phyloP scores from a whole-genome alignment of 2,113 vertebrate genomes.

The Urocolius indicus region DNA sequence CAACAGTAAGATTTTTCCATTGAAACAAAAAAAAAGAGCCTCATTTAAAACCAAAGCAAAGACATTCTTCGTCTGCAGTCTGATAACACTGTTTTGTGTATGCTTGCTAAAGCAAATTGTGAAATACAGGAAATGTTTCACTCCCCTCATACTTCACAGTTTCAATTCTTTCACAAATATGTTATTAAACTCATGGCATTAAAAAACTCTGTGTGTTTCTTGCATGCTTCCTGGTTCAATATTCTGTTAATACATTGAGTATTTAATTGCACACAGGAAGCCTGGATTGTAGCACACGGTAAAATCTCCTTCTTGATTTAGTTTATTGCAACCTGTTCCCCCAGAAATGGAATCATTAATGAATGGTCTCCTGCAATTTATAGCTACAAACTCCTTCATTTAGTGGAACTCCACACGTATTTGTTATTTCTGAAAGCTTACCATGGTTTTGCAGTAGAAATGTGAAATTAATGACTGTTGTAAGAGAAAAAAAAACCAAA shows the following conservation, averaged over 20 bases:
- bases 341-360: background rate
- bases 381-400: background rate
- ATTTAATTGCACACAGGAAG: background rate
- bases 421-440: slow-evolving; percentile 16
- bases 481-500: background rate
- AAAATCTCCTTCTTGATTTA: slow-evolving; percentile 10
- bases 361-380: background rate
- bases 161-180: background rate
- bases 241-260: background rate
- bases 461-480: background rate
- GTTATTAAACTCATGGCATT: background rate
- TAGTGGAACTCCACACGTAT: slow-evolving; percentile 9
- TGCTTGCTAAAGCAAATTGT: background rate
- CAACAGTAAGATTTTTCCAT: rapidly evolving
- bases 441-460: background rate
- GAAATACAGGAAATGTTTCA: background rate
- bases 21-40: background rate
- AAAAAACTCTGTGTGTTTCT: background rate
- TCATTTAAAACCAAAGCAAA: background rate
- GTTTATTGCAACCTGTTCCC: slow-evolving; percentile 19
- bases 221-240: background rate
- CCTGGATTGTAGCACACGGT: background rate
- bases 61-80: background rate
- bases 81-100: background rate
- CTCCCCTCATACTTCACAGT: background rate